A percentile compares a stretch with the other conserved stretches of the same genome.
These are phyloP conservation scores for Onychomys arenicola DNA, from an alignment of 2,797 vertebrate genomes.

Conservation along the genomic window DNA sequence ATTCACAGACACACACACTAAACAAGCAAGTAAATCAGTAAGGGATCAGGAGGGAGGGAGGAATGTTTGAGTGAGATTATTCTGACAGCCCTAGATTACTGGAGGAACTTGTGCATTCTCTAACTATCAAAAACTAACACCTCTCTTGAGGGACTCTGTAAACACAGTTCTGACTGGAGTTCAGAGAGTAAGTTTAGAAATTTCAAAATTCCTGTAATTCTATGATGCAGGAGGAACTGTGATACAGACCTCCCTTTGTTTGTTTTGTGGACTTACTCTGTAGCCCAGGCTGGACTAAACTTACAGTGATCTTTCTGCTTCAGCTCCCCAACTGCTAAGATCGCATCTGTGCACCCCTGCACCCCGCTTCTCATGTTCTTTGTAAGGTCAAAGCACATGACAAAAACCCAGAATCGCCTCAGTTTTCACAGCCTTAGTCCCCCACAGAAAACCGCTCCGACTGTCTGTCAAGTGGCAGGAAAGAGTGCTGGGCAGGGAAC, in stretches of 20 bases:
- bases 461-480: constrained; percentile 27
- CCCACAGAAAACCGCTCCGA: constrained; percentile 7
- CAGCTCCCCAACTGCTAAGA: too few species aligned
- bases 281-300: background rate
- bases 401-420: background rate
- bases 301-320: background rate
- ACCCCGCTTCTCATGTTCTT: background rate
- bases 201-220: constrained; percentile 50
- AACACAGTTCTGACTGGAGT: constrained; percentile 27
- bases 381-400: background rate
- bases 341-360: too few species aligned
- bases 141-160: background rate
- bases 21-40: background rate
- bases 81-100: background rate
- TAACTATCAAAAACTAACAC: background rate
- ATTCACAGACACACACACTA: too few species aligned
- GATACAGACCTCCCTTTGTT: background rate
- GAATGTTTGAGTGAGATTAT: background rate
- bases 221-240: background rate
- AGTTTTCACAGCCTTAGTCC: background rate
- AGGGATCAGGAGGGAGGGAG: too few species aligned
- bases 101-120: background rate
- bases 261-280: background rate
- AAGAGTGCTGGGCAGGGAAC: background rate
- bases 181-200: background rate